Conservation (phyloP, 2,113 vertebrate species). For the Mugil cephalus region DNA sequence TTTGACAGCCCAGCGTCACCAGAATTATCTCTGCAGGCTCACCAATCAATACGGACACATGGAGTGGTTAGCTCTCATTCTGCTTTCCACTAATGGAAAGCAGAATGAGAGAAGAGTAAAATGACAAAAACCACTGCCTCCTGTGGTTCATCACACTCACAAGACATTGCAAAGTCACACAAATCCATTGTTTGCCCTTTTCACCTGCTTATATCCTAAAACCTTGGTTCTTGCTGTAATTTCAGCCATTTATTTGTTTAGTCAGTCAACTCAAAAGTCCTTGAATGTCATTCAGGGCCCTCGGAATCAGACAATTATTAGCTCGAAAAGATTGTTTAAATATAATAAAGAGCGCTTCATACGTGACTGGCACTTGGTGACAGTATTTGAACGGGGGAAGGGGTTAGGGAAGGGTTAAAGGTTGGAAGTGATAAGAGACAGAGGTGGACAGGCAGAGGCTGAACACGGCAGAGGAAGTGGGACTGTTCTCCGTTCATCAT, state of each 20-base stretch:
- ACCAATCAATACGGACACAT: neutral
- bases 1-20: neutral
- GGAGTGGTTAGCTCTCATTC: neutral
- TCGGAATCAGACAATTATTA: neutral
- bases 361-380: slow-evolving; percentile 5
- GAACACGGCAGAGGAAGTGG: neutral
- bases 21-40: neutral
- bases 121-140: slow-evolving; percentile 4
- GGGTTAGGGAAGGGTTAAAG: slow-evolving; percentile 62
- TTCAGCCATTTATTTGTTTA: neutral
- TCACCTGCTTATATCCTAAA: neutral
- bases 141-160: neutral
- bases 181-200: neutral
- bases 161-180: neutral
- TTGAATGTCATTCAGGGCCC: neutral
- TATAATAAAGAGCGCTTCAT: neutral
- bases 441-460: slow-evolving; percentile 9
- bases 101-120: neutral
- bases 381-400: slow-evolving; percentile 45
- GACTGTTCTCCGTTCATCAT: slow-evolving; percentile 65
- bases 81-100: too few relatives aligned
- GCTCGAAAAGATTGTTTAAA: neutral
- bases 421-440: slow-evolving; percentile 48
- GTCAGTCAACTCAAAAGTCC: neutral
- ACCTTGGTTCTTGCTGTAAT: neutral